Evolutionary conservation across 2,888 invertebrate species (phyloP).

Genomic region (Chrysolina haemoptera): DNA sequence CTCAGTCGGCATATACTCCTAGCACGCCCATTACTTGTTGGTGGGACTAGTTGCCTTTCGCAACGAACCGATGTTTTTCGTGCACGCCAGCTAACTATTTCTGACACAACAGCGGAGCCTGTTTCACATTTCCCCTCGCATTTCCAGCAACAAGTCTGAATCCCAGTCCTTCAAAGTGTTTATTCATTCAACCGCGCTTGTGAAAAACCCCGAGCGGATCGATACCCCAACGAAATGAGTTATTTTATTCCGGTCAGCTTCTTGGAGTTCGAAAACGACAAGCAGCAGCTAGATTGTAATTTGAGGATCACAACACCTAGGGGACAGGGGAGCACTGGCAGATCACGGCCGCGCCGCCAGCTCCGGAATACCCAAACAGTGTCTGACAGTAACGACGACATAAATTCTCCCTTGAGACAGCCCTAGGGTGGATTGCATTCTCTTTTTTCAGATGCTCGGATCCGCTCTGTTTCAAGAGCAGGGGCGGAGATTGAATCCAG

Average conservation of each 20-base stretch:
- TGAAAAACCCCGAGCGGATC: slow-evolving; percentile 32
- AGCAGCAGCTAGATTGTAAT: slow-evolving; percentile 67
- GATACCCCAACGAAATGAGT: slow-evolving; percentile 43
- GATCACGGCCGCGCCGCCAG: slow-evolving; percentile 45
- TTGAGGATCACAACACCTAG: slow-evolving; percentile 69
- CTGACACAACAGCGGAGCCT: slow-evolving; percentile 3
- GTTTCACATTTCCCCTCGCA: slow-evolving; percentile 5
- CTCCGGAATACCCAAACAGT: slow-evolving; percentile 65
- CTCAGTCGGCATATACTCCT: neutral
- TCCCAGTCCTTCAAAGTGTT: slow-evolving; percentile 15
- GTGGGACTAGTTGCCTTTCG: neutral
- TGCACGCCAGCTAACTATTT: neutral
- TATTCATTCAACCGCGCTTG: slow-evolving; percentile 7
- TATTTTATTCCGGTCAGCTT: slow-evolving; percentile 67
- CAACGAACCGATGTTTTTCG: neutral
- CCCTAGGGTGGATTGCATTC: slow-evolving; percentile 56
- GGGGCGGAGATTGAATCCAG: neutral
- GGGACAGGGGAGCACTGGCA: slow-evolving; percentile 60
- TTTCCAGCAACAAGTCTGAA: slow-evolving; percentile 20
- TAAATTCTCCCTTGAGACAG: slow-evolving; percentile 68
- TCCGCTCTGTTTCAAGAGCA: slow-evolving; percentile 26
- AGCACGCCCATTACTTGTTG: neutral
- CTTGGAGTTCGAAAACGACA: slow-evolving; percentile 60
- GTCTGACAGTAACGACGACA: slow-evolving; percentile 69
- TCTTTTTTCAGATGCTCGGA: slow-evolving; percentile 44